A percentile compares a stretch with the other conserved stretches of the same genome.
phyloP scores from a whole-genome alignment of 1,140 invertebrate species.

The Drosophila mojavensis region DNA sequence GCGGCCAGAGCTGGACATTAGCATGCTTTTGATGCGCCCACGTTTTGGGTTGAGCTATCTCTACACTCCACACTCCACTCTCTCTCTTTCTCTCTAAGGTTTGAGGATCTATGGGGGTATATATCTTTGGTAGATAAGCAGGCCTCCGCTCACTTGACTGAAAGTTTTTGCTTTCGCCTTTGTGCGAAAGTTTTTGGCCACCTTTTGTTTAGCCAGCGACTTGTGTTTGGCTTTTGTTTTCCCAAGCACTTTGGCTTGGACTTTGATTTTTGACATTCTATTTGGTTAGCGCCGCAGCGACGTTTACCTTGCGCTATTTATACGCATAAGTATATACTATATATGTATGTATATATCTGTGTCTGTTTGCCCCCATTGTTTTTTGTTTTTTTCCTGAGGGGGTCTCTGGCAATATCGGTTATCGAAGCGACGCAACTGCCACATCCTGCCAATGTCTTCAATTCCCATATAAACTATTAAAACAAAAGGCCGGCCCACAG shows the following conservation, averaged over 20 bases:
- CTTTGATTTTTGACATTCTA: constrained; percentile 82
- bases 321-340: constrained; percentile 37
- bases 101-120: constrained; percentile 33
- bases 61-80: too few relatives aligned
- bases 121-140: constrained; percentile 67
- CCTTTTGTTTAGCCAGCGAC: constrained; percentile 66
- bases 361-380: constrained; percentile 48
- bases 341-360: constrained; percentile 11
- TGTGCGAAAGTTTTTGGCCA: constrained; percentile 61
- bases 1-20: constrained; percentile 72
- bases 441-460: constrained; percentile 20
- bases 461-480: constrained; percentile 65
- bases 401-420: constrained; percentile 26
- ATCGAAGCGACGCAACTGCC: constrained; percentile 30
- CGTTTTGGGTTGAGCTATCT: background rate
- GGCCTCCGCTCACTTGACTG: constrained; percentile 33
- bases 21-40: constrained; percentile 76
- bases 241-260: constrained; percentile 63
- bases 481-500: constrained; percentile 51
- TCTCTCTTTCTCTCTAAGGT: background rate
- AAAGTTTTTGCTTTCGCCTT: constrained; percentile 53
- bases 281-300: constrained; percentile 53
- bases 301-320: constrained; percentile 64
- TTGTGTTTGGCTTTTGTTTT: constrained; percentile 68
- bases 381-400: background rate